Conservation (phyloP, 2,888 invertebrate species). For the Ectemnius continuus region DNA sequence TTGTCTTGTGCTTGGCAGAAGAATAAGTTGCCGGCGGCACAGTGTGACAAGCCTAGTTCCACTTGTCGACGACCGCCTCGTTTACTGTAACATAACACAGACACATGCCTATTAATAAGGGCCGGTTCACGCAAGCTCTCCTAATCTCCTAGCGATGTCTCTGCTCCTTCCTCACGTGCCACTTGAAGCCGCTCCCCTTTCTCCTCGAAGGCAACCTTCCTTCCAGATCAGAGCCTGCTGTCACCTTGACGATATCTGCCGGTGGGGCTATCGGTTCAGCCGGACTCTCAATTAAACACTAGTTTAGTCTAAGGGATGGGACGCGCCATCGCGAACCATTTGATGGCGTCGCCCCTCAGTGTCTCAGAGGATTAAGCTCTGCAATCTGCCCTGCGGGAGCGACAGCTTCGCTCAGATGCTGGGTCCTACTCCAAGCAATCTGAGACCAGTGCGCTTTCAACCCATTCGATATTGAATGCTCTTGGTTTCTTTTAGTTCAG, state of each 20-base stretch:
- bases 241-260: constrained; percentile 21
- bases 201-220: neutral
- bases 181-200: neutral
- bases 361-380: constrained; percentile 13
- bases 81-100: constrained; percentile 70
- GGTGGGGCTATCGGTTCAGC: constrained; percentile 19
- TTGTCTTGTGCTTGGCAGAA: constrained; percentile 33
- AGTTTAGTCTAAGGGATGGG: constrained; percentile 19
- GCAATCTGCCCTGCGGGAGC: neutral
- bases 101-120: constrained; percentile 44
- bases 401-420: constrained; percentile 3
- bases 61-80: constrained; percentile 66
- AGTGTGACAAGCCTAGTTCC: constrained; percentile 44
- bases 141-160: constrained; percentile 23
- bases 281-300: constrained; percentile 12
- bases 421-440: constrained; percentile 15
- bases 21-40: constrained; percentile 36
- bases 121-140: neutral
- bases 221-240: neutral
- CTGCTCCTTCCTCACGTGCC: constrained; percentile 2
- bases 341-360: constrained; percentile 2
- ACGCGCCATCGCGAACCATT: constrained; percentile 1
- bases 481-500: neutral
- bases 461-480: constrained; percentile 1
- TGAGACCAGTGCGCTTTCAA: constrained; percentile 15